Base-by-base conservation (phyloP, 2,113 vertebrate genomes). In the Trogon surrucura region DNA sequence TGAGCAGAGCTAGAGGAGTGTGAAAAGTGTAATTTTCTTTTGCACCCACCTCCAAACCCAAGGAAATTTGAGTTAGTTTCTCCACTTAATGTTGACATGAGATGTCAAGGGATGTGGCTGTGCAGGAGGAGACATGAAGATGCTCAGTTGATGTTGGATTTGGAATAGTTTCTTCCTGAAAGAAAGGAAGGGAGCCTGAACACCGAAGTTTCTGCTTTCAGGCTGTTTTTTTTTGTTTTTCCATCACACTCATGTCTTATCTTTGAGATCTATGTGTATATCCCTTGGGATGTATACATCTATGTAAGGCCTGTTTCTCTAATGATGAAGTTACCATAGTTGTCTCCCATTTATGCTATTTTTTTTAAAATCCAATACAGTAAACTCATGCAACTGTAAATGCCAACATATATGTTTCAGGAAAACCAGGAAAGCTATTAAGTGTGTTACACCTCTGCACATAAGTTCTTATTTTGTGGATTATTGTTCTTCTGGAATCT, bases 381-480 rank as follows among this genome's bases (percentile, higher is more conserved):
- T 83, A 83, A 91, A 74, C 38, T 84, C 47, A 36, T 29, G 38
- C 36, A 71, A 91, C 30, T 45, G 21, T 78, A 77, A 94, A 95
- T 86, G 85, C 67, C 60, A 82, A 25, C 23, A 16, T 83, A 8
- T 2, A 73, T 38, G 41, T 60, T 94, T 93, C 83, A 92, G 64
- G 54, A 89, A 79, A 87, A 79, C 21, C 78, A 65, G 73, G 41
- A 88, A 73, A 88, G 72, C 85, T 75, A 77, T 91, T 95, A 92
- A 3, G 16, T 6, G 0, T 48, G 16, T 85, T 95, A 82, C 79
- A 83, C 91, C 75, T 95, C 84, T 38, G 47, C 91, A 93, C 96
- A 91, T 85, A 95, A 94, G 94, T 94, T 95, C 89, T 79, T 75
- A 34, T 93, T 96, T 95, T 93, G 80, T 64, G 83, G 38, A 50